Evolutionary conservation across 2,797 vertebrate genomes (phyloP), one percentile per base, ranked within the genome.

Genomic region (Cheirogaleus major): DNA sequence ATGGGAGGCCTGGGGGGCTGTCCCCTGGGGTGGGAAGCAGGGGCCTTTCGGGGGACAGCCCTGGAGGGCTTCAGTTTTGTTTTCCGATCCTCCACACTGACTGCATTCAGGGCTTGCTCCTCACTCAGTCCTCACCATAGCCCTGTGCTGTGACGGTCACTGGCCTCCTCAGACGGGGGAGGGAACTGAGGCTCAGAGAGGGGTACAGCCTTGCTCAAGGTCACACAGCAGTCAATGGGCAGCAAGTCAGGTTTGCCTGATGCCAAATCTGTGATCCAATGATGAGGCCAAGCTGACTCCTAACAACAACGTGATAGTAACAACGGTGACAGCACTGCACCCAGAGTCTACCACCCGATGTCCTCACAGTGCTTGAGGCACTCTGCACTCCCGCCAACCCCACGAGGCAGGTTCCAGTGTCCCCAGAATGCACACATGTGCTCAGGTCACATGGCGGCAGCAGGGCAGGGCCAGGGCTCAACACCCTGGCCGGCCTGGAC

Each of bases 321-420:
- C 1, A 1, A 4, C 5, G 65, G 2, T 1, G 41, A 10, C 1
- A 52, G n/a, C 22, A 10, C n/a, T 18, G 50, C 30, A 50, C 6
- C 22, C 43, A 3, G 11, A 22, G n/a, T 59, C 75, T 17, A 4
- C 38, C 5, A 1, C 15, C 55, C 23, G 5, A 20, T 0, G 0
- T 38, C 32, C 63, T 9, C 1, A 20, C 4, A 0, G 2, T 1
- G 13, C 35, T 23, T 4, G 0, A 50, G 43, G 35, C 32, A 10
- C n/a, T 52, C 69, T 43, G 20, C 3, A 6, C 57, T 25, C 57
- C 38, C 59, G 15, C 25, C 18, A 35, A 14, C 15, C 59, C 67
- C 41, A 15, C 0, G 5, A 48, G 22, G 78, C 78, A 55, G 45
- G 45, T 38, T 1, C 27, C 17, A 7, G 38, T 17, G 43, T 70